Conservation (phyloP, 2,797 vertebrate species). For the Dendrocincla fuliginosa region DNA sequence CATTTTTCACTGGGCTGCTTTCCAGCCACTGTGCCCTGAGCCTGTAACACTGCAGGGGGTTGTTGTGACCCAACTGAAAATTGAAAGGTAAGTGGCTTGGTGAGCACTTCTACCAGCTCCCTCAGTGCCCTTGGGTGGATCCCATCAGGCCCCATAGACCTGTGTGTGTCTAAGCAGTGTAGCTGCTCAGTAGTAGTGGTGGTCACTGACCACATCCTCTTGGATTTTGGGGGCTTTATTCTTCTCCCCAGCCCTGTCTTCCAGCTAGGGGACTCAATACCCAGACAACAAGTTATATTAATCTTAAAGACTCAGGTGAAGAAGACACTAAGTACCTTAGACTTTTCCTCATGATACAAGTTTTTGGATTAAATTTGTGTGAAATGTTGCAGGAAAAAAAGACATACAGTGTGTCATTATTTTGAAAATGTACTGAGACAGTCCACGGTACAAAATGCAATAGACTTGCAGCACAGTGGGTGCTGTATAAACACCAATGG, state of each 20-base stretch:
- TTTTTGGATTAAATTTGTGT: neutral
- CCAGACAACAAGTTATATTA: neutral
- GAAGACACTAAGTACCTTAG: neutral
- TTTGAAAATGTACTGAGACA: neutral
- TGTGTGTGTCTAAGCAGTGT: neutral
- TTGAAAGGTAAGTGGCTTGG: neutral
- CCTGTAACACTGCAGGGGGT: neutral
- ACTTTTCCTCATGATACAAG: neutral
- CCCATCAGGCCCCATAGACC: no score
- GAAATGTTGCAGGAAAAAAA: neutral
- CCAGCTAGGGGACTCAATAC: neutral
- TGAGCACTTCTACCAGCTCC: neutral
- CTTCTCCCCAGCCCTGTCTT: neutral
- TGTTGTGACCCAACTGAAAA: neutral
- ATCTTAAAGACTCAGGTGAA: neutral
- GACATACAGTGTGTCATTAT: neutral
- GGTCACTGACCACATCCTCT: neutral
- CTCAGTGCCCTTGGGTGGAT: neutral
- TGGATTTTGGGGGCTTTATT: neutral
- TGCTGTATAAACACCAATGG: fast-evolving
- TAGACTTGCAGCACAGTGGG: neutral
- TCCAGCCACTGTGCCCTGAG: neutral
- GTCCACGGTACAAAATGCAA: neutral
- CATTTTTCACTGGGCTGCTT: neutral
- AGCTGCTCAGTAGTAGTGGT: neutral